phyloP scores from a whole-genome alignment of 2,888 invertebrate species.

The Drosophila colorata region DNA sequence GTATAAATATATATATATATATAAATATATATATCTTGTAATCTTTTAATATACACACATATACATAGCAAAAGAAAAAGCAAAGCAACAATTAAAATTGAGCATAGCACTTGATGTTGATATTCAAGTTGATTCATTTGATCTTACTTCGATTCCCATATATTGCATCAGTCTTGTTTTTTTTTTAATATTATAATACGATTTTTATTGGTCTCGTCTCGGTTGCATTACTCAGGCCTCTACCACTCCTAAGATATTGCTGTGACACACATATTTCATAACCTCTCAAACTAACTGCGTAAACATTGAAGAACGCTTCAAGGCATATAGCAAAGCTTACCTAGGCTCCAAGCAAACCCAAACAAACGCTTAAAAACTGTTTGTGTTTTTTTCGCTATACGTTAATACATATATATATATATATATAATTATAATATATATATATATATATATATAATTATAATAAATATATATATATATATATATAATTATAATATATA shows the following conservation, averaged over 20 bases:
- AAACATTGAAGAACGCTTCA: slow-evolving; percentile 39
- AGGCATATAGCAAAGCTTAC: slow-evolving; percentile 60
- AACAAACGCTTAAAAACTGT: slow-evolving; percentile 35
- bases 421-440: slow-evolving; percentile 10
- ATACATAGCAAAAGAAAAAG: slow-evolving; percentile 16
- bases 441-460: slow-evolving; percentile 8
- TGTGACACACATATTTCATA: slow-evolving; percentile 57
- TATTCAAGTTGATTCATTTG: slow-evolving; percentile 34
- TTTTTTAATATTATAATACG: background rate
- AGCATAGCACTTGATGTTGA: slow-evolving; percentile 31
- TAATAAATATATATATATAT: slow-evolving; percentile 11
- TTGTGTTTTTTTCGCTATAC: slow-evolving; percentile 8
- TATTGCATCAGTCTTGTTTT: slow-evolving; percentile 8
- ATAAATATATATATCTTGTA: slow-evolving; percentile 7
- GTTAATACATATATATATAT: slow-evolving; percentile 14
- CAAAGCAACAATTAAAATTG: slow-evolving; percentile 28
- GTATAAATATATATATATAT: slow-evolving; percentile 20
- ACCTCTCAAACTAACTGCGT: slow-evolving; percentile 57
- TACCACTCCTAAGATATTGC: slow-evolving; percentile 51
- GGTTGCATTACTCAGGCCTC: slow-evolving; percentile 48
- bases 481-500: slow-evolving; percentile 11
- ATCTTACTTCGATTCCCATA: slow-evolving; percentile 10
- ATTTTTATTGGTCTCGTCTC: slow-evolving; percentile 2
- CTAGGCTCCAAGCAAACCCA: slow-evolving; percentile 53
- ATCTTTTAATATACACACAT: slow-evolving; percentile 22